Percentiles rank a stretch among this genome's conserved stretches.
Evolutionary conservation across 2,888 invertebrate genomes (phyloP).

Genomic region (Coenonympha glycerion): DNA sequence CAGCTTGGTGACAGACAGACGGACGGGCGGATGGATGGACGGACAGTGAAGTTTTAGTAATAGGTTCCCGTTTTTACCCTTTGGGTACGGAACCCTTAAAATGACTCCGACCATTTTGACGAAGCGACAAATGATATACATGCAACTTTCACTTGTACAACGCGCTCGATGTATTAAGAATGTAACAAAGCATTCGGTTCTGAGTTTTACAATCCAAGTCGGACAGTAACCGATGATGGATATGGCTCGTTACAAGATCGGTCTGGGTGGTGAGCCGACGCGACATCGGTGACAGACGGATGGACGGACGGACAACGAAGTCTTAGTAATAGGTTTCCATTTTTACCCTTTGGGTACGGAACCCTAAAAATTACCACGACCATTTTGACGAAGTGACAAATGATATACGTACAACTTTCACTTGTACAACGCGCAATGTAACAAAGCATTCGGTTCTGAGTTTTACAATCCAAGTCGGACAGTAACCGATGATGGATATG

Average conservation of each 20-base stretch:
- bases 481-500: slow-evolving; percentile 64
- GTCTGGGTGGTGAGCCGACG: slow-evolving; percentile 52
- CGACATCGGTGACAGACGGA: no score
- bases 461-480: slow-evolving; percentile 39
- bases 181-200: slow-evolving; percentile 8
- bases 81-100: no score
- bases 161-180: no score
- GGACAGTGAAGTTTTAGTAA: no score
- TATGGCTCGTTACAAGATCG: slow-evolving; percentile 56
- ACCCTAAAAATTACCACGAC: no score
- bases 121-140: slow-evolving; percentile 1
- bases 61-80: no score
- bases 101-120: background rate
- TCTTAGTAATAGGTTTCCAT: no score
- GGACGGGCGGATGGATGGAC: no score
- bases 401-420: background rate
- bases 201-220: slow-evolving; percentile 27
- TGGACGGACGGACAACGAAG: no score
- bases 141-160: background rate
- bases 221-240: slow-evolving; percentile 66
- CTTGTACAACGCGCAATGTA: background rate
- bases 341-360: no score
- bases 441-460: slow-evolving; percentile 7
- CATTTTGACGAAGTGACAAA: slow-evolving; percentile 2
- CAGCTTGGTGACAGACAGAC: no score